phyloP scores from a whole-genome alignment of 2,797 vertebrate species.

The Intellagama lesueurii region DNA sequence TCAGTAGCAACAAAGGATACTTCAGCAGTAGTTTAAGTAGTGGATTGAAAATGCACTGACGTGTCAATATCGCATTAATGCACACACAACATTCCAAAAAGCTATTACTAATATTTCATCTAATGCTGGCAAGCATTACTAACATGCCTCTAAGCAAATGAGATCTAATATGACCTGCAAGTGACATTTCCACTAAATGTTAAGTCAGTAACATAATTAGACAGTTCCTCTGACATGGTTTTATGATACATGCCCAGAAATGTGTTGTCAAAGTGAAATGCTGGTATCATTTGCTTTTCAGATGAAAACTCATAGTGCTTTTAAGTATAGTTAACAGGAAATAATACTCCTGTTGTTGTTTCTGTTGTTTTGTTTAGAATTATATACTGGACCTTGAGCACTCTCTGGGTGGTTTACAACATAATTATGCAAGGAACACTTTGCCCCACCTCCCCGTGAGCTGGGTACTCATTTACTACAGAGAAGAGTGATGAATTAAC shows the following conservation, averaged over 20 bases:
- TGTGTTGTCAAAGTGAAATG: neutral
- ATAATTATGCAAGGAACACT: too few species aligned
- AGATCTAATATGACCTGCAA: neutral
- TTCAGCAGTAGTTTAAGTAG: neutral
- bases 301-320: neutral
- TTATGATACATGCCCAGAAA: neutral
- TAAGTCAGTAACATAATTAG: slow-evolving; percentile 25
- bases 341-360: neutral
- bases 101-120: slow-evolving; percentile 24
- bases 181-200: slow-evolving; percentile 17
- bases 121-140: neutral
- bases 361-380: too few species aligned
- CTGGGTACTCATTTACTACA: neutral
- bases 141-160: slow-evolving; percentile 5
- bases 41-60: neutral
- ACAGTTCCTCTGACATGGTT: slow-evolving; percentile 10
- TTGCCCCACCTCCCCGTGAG: too few species aligned
- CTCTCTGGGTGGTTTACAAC: too few species aligned
- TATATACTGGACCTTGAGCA: too few species aligned
- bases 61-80: slow-evolving; percentile 9
- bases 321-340: neutral
- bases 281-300: slow-evolving; percentile 12
- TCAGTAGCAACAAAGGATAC: neutral
- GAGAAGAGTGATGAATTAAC: neutral
- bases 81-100: slow-evolving; percentile 17